Percentiles rank a stretch among this genome's conserved stretches.
These are phyloP conservation scores for Limnephilus lunatus DNA, from an alignment of 2,888 invertebrate genomes.

Conservation along the genomic window DNA sequence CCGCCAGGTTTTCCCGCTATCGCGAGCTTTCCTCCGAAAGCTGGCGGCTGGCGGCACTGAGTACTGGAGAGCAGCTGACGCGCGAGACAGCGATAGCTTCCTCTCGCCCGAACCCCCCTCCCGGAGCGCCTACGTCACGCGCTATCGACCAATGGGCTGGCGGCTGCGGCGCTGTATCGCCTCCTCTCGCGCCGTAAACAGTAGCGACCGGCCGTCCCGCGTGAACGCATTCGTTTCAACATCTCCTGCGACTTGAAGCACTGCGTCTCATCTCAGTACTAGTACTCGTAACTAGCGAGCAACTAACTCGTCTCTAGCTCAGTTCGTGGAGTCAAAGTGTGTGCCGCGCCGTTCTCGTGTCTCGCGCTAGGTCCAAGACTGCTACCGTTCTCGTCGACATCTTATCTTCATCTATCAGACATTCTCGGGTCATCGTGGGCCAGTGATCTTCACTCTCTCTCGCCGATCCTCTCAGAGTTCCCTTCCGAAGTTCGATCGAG, in stretches of 20 bases:
- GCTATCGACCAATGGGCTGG: constrained; percentile 71
- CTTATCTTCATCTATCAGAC: neutral
- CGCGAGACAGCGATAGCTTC: constrained; percentile 69
- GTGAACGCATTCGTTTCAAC: constrained; percentile 42
- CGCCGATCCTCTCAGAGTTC: neutral
- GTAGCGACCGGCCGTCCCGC: constrained; percentile 59
- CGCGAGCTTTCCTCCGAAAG: constrained; percentile 19
- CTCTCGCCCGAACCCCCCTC: constrained; percentile 68
- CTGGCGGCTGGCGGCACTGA: constrained; percentile 43
- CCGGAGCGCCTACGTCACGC: constrained; percentile 70
- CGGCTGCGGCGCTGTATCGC: constrained; percentile 67
- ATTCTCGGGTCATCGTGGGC: neutral
- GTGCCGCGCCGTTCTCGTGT: neutral
- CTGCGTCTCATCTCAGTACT: neutral
- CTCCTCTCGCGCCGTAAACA: constrained; percentile 56
- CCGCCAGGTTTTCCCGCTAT: constrained; percentile 5
- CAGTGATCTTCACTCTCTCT: neutral
- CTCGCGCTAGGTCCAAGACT: neutral
- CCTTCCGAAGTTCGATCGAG: neutral
- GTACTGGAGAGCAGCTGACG: constrained; percentile 70
- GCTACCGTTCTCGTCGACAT: neutral
- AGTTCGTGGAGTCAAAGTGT: constrained; percentile 19
- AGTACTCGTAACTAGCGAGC: neutral
- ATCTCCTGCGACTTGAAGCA: constrained; percentile 23
- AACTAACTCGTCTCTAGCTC: neutral